Evolutionary conservation across 2,113 vertebrate genomes (phyloP), one percentile per base, ranked within the genome.

Genomic region (Corythornis madagascariensis): DNA sequence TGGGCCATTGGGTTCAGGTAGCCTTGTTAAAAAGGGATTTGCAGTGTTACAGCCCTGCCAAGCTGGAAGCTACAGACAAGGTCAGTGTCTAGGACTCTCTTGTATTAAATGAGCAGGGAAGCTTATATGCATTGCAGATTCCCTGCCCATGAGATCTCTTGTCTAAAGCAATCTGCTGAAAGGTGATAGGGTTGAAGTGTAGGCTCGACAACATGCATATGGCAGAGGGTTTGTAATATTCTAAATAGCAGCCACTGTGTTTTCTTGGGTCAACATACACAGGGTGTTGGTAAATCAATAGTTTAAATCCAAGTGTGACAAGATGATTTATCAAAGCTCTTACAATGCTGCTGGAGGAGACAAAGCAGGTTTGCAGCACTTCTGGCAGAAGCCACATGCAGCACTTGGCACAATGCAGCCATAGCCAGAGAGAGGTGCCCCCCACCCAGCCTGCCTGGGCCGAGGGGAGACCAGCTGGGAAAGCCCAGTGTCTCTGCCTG

Each of bases 61-160:
- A 97, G 95, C 94, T 97, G 96, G 96, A 97, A 97, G 94, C 95
- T 96, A 94, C 81, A 97, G 97, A 97, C 97, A 98, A 98, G 97
- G 98, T 98, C 98, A 98, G 85, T 83, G 94, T 98, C 96, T 98
- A 98, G 97, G 97, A 98, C 97, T 98, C 97, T 96, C 94, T 97
- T 97, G 97, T 97, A 98, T 98, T 98, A 98, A 98, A 98, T 98
- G 98, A 98, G 97, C 94, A 93, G 97, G 94, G 90, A 96, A 97
- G 95, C 97, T 98, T 97, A 98, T 98, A 98, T 98, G 97, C 97
- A 98, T 98, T 98, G 98, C 98, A 98, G 98, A 98, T 98, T 98
- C 97, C 93, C 97, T 96, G 97, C 98, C 98, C 97, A 97, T 96
- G 98, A 98, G 97, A 98, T 98, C 96, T 88, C 97, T 97, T 98